Conservation (phyloP, 1,140 invertebrate genomes). For the Bombus turneri region DNA sequence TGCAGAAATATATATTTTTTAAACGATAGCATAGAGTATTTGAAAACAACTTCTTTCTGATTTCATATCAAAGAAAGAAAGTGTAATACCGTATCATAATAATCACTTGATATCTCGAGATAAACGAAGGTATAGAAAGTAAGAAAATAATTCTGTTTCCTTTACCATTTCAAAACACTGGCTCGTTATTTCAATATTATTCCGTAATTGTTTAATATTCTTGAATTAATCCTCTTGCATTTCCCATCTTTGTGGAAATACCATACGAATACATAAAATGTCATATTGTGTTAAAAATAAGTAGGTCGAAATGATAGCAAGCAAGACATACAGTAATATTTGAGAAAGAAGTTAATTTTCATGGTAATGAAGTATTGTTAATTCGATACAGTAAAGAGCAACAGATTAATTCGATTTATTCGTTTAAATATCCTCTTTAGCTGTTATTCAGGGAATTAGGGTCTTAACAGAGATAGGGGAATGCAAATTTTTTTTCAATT, state of each 20-base stretch:
- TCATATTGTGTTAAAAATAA: not conserved
- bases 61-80: no score
- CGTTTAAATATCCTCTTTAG: not conserved
- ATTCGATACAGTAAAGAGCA: not conserved
- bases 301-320: not conserved
- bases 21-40: not conserved
- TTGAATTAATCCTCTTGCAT: no score
- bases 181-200: not conserved
- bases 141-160: no score
- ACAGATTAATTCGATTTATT: not conserved
- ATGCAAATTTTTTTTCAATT: not conserved
- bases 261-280: no score
- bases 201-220: not conserved
- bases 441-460: not conserved
- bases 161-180: no score
- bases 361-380: not conserved
- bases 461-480: not conserved
- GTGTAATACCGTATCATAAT: no score
- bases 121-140: no score
- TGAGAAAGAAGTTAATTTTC: not conserved
- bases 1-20: not conserved
- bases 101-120: no score
- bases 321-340: not conserved
- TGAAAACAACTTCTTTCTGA: no score
- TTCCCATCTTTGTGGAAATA: no score